These are phyloP conservation scores for Bucco capensis DNA, from an alignment of 2,113 vertebrate species.

Conservation along the genomic window DNA sequence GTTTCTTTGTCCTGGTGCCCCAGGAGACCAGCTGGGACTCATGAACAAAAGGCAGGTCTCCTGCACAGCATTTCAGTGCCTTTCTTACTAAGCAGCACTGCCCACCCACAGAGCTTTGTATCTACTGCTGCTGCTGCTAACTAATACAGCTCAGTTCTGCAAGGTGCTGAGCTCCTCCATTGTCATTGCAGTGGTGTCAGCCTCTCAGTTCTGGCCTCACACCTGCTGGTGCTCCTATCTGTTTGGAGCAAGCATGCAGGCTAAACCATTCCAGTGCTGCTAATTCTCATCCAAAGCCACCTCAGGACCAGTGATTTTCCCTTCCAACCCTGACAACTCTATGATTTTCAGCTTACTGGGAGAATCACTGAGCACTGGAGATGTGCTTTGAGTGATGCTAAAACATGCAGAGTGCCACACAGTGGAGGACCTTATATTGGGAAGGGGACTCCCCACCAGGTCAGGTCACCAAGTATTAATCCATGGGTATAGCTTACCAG, in stretches of 20 bases:
- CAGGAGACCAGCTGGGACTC: background rate
- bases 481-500: background rate
- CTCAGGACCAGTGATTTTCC: background rate
- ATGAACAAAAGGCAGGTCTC: background rate
- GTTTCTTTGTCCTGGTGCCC: background rate
- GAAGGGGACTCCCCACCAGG: background rate
- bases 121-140: background rate
- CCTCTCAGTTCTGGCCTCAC: background rate
- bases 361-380: background rate
- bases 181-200: fast-evolving
- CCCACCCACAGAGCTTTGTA: background rate
- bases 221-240: background rate
- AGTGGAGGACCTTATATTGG: fast-evolving
- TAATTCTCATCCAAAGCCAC: background rate
- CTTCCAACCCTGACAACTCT: too few relatives aligned
- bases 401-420: background rate
- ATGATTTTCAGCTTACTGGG: background rate
- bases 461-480: background rate
- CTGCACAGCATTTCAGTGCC: background rate
- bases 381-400: background rate
- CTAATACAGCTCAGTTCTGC: background rate
- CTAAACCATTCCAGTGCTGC: background rate
- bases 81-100: background rate
- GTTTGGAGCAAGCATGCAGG: background rate
- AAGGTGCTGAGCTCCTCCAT: background rate